Conservation (phyloP, 30 jellyfish, hydroid and myxozoan genomes). For the Hydractinia symbiolongicarpus region DNA sequence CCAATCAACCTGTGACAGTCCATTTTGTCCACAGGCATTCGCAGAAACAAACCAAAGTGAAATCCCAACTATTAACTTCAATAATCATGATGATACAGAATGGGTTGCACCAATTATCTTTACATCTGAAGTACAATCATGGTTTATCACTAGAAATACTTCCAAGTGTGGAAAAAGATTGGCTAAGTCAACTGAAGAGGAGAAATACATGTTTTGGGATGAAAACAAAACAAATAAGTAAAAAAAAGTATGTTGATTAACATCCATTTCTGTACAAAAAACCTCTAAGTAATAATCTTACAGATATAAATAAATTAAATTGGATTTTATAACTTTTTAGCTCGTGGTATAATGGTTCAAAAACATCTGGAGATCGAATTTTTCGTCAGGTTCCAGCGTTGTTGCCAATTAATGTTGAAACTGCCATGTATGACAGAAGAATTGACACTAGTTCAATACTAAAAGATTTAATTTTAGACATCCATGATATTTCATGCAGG, state of each 20-base stretch:
- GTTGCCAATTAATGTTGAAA: background rate
- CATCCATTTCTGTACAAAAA: background rate
- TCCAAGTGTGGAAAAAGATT: background rate
- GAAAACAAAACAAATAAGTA: background rate
- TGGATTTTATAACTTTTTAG: background rate
- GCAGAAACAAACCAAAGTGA: background rate
- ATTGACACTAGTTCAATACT: background rate
- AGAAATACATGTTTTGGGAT: background rate
- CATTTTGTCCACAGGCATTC: background rate
- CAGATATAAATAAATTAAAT: too few relatives aligned
- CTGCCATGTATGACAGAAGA: constrained; percentile 4
- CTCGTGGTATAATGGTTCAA: background rate
- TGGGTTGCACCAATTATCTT: background rate
- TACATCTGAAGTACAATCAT: background rate
- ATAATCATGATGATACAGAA: background rate
- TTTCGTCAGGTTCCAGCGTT: background rate
- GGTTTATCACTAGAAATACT: constrained; percentile 1
- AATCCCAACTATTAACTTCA: constrained; percentile 1
- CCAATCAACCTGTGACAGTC: constrained; percentile 2
- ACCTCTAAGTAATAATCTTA: too few relatives aligned
- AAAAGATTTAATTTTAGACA: background rate
- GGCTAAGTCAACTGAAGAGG: constrained; percentile 1
- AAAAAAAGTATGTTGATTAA: background rate
- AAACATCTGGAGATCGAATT: constrained; percentile 10
- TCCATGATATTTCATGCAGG: background rate